Conservation (phyloP, 2,113 vertebrate genomes). For the Tragelaphus buxtoni region DNA sequence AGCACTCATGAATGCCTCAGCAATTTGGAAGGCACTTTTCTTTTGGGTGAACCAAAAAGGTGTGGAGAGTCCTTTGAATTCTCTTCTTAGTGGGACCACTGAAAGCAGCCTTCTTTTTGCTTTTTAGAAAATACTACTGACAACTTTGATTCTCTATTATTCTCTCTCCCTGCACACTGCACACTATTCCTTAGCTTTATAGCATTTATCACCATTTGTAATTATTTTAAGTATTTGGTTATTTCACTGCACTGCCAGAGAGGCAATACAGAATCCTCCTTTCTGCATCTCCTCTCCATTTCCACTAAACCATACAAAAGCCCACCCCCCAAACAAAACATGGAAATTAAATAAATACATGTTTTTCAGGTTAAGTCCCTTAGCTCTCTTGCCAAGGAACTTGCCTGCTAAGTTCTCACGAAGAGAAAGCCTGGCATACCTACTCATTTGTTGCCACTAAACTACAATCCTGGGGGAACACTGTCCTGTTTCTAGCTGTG, state of each 20-base stretch:
- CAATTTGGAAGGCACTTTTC: constrained; percentile 10
- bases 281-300: neutral
- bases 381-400: neutral
- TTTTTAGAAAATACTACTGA: constrained; percentile 28
- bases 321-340: neutral
- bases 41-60: constrained; percentile 15
- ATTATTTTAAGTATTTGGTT: neutral
- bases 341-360: neutral
- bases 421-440: neutral
- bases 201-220: constrained; percentile 1
- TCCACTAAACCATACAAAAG: neutral
- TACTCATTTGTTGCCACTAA: neutral
- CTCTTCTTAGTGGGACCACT: neutral
- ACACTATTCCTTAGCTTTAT: neutral
- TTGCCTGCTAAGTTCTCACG: neutral
- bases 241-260: neutral
- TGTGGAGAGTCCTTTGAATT: constrained; percentile 11
- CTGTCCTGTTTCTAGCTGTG: neutral
- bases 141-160: constrained; percentile 8
- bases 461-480: neutral
- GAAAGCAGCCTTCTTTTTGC: neutral
- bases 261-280: neutral
- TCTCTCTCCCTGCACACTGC: neutral
- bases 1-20: neutral
- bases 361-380: neutral